These are phyloP conservation scores for Odontophorus gujanensis DNA, from an alignment of 2,113 vertebrate genomes.

Conservation along the genomic window DNA sequence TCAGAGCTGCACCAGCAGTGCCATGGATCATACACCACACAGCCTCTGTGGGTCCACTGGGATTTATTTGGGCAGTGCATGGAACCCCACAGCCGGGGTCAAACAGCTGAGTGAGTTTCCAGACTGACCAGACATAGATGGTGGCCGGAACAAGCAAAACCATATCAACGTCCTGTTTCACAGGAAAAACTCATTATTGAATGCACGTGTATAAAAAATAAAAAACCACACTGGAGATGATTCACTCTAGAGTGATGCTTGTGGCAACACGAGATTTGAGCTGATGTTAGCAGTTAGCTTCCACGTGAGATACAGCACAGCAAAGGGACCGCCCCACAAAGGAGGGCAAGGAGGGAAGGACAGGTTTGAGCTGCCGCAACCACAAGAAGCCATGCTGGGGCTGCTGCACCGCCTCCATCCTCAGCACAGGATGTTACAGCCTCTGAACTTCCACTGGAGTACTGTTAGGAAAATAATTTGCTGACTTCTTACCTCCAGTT, in stretches of 20 bases:
- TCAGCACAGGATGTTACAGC: not conserved
- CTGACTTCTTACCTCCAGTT: not conserved
- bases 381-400: rapidly evolving
- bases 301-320: not conserved
- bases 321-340: too few relatives aligned
- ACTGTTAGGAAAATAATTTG: not conserved
- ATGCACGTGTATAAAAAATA: not conserved
- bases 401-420: not conserved
- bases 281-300: not conserved
- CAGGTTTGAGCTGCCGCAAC: rapidly evolving
- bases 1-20: not conserved
- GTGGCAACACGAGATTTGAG: not conserved
- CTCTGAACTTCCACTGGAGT: too few relatives aligned
- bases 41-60: not conserved
- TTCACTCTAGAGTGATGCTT: not conserved
- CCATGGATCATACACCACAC: rapidly evolving
- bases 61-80: not conserved
- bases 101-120: not conserved
- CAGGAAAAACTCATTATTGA: not conserved
- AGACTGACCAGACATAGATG: conserved; percentile 23
- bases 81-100: not conserved
- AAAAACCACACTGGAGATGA: not conserved
- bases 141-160: conserved; percentile 17
- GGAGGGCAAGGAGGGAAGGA: rapidly evolving
- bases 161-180: conserved; percentile 7